Base-by-base conservation (phyloP, 1,140 invertebrate species). In the Heliconius himera region DNA sequence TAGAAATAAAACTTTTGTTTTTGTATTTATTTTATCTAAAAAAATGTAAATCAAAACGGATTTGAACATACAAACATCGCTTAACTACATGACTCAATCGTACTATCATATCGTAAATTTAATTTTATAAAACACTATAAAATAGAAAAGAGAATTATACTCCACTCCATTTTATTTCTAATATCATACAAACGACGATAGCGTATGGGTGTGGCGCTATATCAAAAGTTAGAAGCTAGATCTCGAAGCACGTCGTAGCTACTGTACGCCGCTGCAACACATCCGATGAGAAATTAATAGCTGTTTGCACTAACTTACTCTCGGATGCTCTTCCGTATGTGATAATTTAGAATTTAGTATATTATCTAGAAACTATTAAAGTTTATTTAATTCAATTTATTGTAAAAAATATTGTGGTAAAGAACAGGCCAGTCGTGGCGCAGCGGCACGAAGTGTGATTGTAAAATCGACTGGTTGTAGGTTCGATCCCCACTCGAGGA, bases 221-320 rank as follows among this genome's bases (percentile, higher is more conserved):
- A 66, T 29, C 60, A 66, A 66, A 66, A 66, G 60, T 66, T 66
- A 66, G 60, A 0, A 66, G 60, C 13, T 66, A 29, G 60, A 66
- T 66, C 13, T 66, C 26, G 22, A 66, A 29, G 60, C 60, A 66
- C 26, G 60, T 66, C 60, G 11, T 29, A 29, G 9, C 4, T 66
- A 29, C 26, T 26, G 8, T 26, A 29, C 60, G 26, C 60, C 8
- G 29, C 13, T 66, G 60, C 60, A 5, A 66, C 26, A 60, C 26
- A 66, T 66, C 22, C 60, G 60, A 66, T 66, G 60, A 66, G 60
- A 66, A 66, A 66, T 66, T 66, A 66, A 66, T 66, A 29, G 60
- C 26, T 66, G 60, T 66, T 66, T 66, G 22, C 22, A 66, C 60
- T 66, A 66, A 66, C 60, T 66, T 66, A 66, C 26, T 26, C 60